Conservation (phyloP, 2,888 invertebrate species). For the Bugula neritina region DNA sequence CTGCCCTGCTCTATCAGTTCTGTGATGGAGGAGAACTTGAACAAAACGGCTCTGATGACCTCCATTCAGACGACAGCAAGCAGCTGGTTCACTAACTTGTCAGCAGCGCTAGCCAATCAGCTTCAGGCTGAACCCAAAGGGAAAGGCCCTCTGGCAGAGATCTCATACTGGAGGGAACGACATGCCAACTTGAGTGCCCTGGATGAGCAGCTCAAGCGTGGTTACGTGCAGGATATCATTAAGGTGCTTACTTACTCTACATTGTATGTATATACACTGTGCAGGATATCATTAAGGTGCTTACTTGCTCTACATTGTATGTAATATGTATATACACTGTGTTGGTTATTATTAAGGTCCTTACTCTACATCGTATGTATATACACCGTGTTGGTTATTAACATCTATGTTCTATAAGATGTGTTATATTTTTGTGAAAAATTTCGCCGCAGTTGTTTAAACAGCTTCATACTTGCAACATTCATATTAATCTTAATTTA, state of each 20-base stretch:
- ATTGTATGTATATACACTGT: not conserved
- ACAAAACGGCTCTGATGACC: not conserved
- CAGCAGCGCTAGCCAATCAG: not conserved
- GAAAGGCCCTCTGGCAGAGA: slow-evolving; percentile 24
- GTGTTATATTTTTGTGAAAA: no score
- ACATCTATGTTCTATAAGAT: no score
- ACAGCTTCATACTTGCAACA: no score
- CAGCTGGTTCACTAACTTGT: not conserved
- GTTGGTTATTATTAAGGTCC: slow-evolving; percentile 3
- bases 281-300: slow-evolving; percentile 15
- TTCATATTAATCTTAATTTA: no score
- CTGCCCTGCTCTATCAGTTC: not conserved
- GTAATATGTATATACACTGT: not conserved
- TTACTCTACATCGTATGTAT: no score
- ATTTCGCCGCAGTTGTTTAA: no score
- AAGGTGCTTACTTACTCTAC: not conserved
- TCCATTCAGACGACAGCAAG: not conserved
- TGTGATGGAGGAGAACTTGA: not conserved
- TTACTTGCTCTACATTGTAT: not conserved
- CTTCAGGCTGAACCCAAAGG: slow-evolving; percentile 15
- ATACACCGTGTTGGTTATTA: no score
- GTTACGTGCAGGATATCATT: slow-evolving; percentile 4
- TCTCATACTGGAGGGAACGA: slow-evolving; percentile 24
- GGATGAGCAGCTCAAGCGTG: slow-evolving; percentile 14
- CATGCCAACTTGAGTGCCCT: slow-evolving; percentile 24